These are phyloP conservation scores for Lutjanus argentimaculatus DNA, from an alignment of 2,797 vertebrate genomes.

Conservation along the genomic window DNA sequence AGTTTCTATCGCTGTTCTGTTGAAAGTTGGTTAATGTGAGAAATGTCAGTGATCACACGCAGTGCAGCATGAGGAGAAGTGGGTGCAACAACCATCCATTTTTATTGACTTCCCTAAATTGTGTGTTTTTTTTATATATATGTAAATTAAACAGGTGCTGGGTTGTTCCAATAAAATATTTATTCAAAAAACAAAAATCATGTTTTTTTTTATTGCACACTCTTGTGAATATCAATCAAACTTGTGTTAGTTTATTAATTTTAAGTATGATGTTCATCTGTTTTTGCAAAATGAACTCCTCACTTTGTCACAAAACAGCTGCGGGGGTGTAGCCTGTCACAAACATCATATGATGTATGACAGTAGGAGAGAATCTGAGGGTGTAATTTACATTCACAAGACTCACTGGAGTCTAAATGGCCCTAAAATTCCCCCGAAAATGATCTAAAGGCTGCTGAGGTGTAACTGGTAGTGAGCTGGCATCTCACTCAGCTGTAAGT, in stretches of 20 bases:
- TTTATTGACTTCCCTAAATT: too few species aligned
- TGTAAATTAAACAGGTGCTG: too few species aligned
- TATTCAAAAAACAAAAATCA: too few species aligned
- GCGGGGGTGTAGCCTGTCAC: neutral
- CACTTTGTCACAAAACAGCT: neutral
- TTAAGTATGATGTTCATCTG: too few species aligned
- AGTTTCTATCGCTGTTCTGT: neutral
- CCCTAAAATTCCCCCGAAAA: neutral
- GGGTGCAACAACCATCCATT: neutral
- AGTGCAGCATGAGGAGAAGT: neutral
- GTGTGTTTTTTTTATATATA: too few species aligned
- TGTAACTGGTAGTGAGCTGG: neutral
- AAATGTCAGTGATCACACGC: neutral
- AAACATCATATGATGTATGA: neutral
- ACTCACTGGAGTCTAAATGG: neutral
- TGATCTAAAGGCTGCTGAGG: neutral
- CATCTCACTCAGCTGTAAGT: slow-evolving; percentile 6
- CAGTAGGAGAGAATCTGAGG: neutral
- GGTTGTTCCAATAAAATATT: too few species aligned
- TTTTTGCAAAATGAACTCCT: too few species aligned
- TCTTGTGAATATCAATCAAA: too few species aligned
- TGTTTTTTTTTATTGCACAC: too few species aligned
- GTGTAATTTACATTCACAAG: neutral
- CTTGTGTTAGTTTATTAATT: too few species aligned
- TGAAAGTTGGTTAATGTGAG: slow-evolving; percentile 28